Evolutionary conservation across 2,113 vertebrate genomes (phyloP).

Genomic region (Sialia sialis): DNA sequence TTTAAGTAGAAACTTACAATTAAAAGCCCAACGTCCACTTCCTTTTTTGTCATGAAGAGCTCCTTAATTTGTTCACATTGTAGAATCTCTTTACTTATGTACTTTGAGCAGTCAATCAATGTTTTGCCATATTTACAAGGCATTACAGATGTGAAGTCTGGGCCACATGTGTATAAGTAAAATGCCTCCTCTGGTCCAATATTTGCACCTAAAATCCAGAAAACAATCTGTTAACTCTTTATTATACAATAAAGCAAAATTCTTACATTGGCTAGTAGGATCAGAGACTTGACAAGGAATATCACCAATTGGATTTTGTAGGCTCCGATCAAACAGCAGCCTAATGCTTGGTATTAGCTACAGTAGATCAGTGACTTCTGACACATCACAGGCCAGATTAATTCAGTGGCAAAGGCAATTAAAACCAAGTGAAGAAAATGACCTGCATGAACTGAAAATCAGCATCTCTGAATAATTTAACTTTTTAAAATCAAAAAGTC

Average conservation of each 20-base stretch:
- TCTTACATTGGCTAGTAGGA: neutral
- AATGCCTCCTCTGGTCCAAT: constrained; percentile 90
- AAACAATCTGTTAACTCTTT: neutral
- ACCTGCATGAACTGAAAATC: neutral
- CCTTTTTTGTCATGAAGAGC: constrained; percentile 85
- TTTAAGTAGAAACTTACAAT: constrained; percentile 78
- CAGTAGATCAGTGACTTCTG: neutral
- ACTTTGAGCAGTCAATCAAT: constrained; percentile 80
- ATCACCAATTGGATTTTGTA: neutral
- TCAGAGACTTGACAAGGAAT: neutral
- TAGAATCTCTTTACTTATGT: constrained; percentile 88
- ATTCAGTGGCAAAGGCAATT: neutral
- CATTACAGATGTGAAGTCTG: constrained; percentile 92
- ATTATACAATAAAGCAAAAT: neutral
- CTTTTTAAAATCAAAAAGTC: neutral
- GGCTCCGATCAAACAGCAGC: neutral
- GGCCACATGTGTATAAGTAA: constrained; percentile 88
- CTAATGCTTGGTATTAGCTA: neutral
- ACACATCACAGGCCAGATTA: neutral
- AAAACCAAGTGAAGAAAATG: neutral
- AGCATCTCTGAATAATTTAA: neutral
- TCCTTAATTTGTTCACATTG: constrained; percentile 85
- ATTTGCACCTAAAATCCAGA: constrained; percentile 79
- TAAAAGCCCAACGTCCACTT: constrained; percentile 83
- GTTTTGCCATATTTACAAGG: constrained; percentile 92